A percentile compares a stretch with the other conserved stretches of the same genome.
Evolutionary conservation across 2,797 vertebrate genomes (phyloP).

Genomic region (Takifugu rubripes): DNA sequence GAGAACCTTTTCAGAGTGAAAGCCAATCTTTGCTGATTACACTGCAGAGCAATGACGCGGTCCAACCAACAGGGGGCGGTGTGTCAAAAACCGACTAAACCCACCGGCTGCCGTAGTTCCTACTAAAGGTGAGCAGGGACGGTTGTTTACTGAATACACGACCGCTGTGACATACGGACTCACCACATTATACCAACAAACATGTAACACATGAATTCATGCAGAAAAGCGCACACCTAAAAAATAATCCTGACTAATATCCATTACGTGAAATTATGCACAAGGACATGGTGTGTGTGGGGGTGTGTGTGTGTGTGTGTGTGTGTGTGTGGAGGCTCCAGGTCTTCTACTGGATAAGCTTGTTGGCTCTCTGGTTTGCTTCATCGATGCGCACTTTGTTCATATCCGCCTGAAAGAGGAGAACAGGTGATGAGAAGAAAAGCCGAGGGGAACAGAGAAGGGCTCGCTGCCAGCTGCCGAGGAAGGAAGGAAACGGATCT

Average conservation of each 20-base stretch:
- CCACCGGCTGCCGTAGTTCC: too few relatives aligned
- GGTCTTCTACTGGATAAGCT: slow-evolving; percentile 84
- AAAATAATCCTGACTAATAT: not conserved
- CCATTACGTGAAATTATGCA: not conserved
- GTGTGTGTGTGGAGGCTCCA: too few relatives aligned
- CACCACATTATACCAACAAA: not conserved
- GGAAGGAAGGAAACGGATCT: not conserved
- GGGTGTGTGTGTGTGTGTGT: slow-evolving; percentile 16
- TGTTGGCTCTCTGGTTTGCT: slow-evolving; percentile 91
- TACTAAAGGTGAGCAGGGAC: not conserved
- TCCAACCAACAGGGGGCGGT: not conserved
- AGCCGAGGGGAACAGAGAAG: not conserved
- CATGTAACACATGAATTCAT: not conserved
- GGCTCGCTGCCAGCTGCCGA: not conserved
- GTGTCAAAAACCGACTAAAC: too few relatives aligned
- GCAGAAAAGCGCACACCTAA: not conserved
- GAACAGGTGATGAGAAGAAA: not conserved
- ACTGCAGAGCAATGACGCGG: slow-evolving; percentile 1
- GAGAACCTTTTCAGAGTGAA: slow-evolving; percentile 14
- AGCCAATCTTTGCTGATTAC: slow-evolving; percentile 9
- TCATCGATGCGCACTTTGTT: slow-evolving; percentile 88
- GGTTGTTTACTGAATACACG: not conserved
- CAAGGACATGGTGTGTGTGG: not conserved
- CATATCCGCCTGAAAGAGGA: slow-evolving; percentile 82
- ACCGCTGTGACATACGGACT: not conserved